Percentiles rank a stretch among this genome's conserved stretches.
Conservation (phyloP, 1,140 invertebrate species). For the Heliconius himera region DNA sequence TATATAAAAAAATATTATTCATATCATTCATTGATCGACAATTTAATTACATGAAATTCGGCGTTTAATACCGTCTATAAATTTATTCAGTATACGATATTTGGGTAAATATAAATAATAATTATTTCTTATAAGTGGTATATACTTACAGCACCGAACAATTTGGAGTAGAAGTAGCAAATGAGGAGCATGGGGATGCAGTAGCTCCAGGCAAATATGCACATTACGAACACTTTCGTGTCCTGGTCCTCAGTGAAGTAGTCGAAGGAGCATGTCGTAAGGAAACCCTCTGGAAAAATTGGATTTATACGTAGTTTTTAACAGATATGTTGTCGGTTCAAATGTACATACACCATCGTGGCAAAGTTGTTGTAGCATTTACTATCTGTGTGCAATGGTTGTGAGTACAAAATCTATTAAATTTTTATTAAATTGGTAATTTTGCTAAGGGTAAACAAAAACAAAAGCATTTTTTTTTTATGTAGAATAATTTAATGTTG, state of each 20-base stretch:
- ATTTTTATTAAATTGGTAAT: no score
- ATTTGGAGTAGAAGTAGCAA: slow-evolving; percentile 86
- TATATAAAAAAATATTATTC: no score
- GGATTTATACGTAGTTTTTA: neutral
- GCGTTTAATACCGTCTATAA: no score
- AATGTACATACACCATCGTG: neutral
- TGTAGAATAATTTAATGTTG: neutral
- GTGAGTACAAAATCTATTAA: no score
- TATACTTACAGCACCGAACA: slow-evolving; percentile 84
- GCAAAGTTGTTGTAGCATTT: no score
- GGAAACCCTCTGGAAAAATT: slow-evolving; percentile 85
- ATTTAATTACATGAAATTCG: no score
- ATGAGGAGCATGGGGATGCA: slow-evolving; percentile 86
- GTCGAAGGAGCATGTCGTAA: slow-evolving; percentile 90
- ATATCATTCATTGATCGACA: no score
- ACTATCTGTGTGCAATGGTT: no score
- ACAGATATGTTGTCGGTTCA: neutral
- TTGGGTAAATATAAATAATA: no score
- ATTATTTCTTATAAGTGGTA: no score
- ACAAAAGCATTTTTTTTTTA: neutral
- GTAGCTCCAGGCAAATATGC: slow-evolving; percentile 88
- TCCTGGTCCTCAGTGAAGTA: slow-evolving; percentile 87
- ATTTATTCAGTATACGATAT: no score
- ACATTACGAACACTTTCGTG: slow-evolving; percentile 85
- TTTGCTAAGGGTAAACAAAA: no score